These are phyloP conservation scores for Dicrurus megarhynchus DNA, from an alignment of 2,113 vertebrate genomes.

Conservation along the genomic window DNA sequence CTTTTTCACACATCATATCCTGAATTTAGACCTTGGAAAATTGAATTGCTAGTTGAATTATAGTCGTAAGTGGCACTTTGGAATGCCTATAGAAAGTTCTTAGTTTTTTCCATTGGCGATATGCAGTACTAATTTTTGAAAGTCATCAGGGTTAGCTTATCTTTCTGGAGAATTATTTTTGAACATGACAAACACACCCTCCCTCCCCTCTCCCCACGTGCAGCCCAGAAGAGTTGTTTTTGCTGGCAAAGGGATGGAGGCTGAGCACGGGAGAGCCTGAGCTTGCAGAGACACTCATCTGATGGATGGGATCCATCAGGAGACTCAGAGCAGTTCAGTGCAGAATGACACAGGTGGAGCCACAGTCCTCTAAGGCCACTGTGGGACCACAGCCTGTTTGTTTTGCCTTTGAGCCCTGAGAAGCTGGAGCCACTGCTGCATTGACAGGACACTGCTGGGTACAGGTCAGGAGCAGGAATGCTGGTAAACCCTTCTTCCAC, in stretches of 20 bases:
- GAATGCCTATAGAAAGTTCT: background rate
- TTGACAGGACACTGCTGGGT: background rate
- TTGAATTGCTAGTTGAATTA: conserved; percentile 26
- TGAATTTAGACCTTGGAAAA: conserved; percentile 34
- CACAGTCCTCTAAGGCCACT: background rate
- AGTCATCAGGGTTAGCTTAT: background rate
- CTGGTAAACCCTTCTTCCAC: background rate
- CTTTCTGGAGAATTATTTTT: background rate
- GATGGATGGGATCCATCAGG: background rate
- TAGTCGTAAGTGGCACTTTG: conserved; percentile 9
- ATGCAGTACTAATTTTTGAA: background rate
- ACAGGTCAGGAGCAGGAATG: background rate
- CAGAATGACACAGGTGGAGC: background rate
- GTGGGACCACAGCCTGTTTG: background rate
- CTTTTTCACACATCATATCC: conserved; percentile 5
- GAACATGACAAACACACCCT: background rate
- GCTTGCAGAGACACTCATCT: too few species aligned
- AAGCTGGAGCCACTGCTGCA: background rate
- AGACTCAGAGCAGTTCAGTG: accelerated
- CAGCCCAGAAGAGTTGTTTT: background rate
- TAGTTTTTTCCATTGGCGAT: background rate
- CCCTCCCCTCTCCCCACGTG: accelerated
- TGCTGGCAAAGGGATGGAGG: background rate
- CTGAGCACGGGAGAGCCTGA: background rate
- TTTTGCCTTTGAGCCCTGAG: background rate